phyloP scores from a whole-genome alignment of 92 coral and sea anemone species.

The Zoanthus sociatus region DNA sequence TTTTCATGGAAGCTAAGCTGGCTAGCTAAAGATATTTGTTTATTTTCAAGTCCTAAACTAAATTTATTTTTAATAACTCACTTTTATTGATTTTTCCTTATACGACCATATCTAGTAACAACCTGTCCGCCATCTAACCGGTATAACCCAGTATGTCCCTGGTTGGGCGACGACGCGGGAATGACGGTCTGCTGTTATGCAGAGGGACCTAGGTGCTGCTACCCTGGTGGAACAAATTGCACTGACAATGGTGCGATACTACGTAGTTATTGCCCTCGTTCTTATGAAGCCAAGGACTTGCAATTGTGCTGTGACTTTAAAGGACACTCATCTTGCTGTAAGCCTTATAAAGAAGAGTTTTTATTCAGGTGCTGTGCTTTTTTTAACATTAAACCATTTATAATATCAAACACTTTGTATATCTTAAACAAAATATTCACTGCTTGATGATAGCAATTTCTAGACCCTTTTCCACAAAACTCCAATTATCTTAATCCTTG shows the following conservation, averaged over 20 bases:
- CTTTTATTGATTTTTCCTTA: neutral
- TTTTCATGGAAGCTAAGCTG: too few species aligned
- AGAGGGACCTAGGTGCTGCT: slow-evolving; percentile 74
- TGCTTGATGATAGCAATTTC: too few species aligned
- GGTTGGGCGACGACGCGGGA: slow-evolving; percentile 21
- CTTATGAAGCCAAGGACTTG: slow-evolving; percentile 61
- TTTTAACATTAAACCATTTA: too few species aligned
- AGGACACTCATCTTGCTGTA: slow-evolving; percentile 77
- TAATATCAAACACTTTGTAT: too few species aligned
- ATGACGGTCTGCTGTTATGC: slow-evolving; percentile 71
- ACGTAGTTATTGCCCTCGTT: slow-evolving; percentile 86
- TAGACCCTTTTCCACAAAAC: too few species aligned
- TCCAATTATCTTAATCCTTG: too few species aligned
- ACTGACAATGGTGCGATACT: slow-evolving; percentile 57
- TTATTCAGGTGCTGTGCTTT: slow-evolving; percentile 12
- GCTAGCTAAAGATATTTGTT: neutral
- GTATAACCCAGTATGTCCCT: slow-evolving; percentile 41
- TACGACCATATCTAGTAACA: slow-evolving; percentile 12
- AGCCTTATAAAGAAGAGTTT: slow-evolving; percentile 15
- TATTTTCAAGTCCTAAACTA: neutral
- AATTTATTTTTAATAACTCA: neutral
- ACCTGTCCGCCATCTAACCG: slow-evolving; percentile 16
- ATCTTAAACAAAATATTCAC: too few species aligned
- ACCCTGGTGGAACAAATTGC: slow-evolving; percentile 79
- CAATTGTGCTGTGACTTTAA: slow-evolving; percentile 68